A percentile compares a stretch with the other conserved stretches of the same genome.
These are phyloP conservation scores for Melanaphis sacchari DNA, from an alignment of 1,140 invertebrate species.

Conservation along the genomic window DNA sequence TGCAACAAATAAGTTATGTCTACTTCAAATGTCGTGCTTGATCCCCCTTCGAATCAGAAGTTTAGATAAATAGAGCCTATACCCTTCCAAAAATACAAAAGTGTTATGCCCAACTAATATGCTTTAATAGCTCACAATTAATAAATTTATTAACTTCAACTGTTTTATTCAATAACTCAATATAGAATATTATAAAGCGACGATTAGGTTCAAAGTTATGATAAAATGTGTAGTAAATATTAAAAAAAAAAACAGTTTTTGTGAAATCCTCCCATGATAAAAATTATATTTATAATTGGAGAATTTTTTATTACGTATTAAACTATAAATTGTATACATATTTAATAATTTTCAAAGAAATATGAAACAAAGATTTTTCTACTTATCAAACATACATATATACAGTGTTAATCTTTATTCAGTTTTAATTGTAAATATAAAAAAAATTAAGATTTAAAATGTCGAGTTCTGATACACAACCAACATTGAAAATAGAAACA, in stretches of 20 bases:
- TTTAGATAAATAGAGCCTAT: not conserved
- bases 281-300: not conserved
- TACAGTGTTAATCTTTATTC: not conserved
- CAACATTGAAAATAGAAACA: not conserved
- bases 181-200: not conserved
- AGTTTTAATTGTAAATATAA: not conserved
- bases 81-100: too few species aligned
- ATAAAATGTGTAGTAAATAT: not conserved
- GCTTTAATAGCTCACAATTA: not conserved
- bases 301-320: not conserved
- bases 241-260: not conserved
- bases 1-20: not conserved
- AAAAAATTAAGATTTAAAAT: not conserved
- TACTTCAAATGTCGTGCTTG: not conserved
- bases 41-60: not conserved
- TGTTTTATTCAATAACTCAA: not conserved
- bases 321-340: too few species aligned
- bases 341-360: not conserved
- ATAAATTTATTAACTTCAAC: not conserved
- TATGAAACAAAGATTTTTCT: too few species aligned
- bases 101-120: not conserved
- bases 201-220: not conserved
- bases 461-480: not conserved
- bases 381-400: not conserved
- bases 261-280: not conserved